These are phyloP conservation scores for Trematomus bernacchii DNA, from an alignment of 2,797 vertebrate genomes.

Conservation along the genomic window DNA sequence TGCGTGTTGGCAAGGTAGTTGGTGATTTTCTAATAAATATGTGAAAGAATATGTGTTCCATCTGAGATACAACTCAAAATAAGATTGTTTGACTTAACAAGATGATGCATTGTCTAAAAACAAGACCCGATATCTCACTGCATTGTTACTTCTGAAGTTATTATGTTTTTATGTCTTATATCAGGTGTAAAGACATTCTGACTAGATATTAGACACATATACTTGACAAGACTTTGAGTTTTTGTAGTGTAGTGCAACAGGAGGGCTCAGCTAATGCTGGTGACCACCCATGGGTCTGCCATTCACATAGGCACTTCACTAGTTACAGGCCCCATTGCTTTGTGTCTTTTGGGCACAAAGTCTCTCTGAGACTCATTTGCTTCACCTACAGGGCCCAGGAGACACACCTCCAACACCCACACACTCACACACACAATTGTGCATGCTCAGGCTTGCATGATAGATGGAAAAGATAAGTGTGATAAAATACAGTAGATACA, in stretches of 20 bases:
- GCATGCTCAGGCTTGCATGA: constrained; percentile 62
- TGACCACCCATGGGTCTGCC: constrained; percentile 53
- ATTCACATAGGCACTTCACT: constrained; percentile 48
- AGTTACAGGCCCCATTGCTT: constrained; percentile 61
- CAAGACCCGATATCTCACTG: no score
- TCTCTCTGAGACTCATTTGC: constrained; percentile 80
- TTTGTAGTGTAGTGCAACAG: no score
- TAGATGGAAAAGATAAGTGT: constrained; percentile 42
- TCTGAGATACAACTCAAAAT: no score
- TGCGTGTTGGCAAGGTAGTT: not conserved
- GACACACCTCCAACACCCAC: constrained; percentile 48
- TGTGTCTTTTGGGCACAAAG: constrained; percentile 54
- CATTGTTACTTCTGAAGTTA: no score
- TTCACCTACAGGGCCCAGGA: constrained; percentile 46
- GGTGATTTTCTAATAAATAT: no score
- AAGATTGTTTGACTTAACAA: no score
- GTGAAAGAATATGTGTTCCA: no score
- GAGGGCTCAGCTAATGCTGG: constrained; percentile 30
- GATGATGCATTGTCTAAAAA: no score
- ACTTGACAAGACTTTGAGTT: no score
- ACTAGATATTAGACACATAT: no score
- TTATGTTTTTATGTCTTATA: no score
- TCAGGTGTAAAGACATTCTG: no score
- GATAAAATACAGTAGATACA: constrained; percentile 37
- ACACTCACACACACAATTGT: constrained; percentile 8